These are phyloP conservation scores for Adelphocoris suturalis DNA, from an alignment of 2,888 invertebrate genomes.

Conservation along the genomic window DNA sequence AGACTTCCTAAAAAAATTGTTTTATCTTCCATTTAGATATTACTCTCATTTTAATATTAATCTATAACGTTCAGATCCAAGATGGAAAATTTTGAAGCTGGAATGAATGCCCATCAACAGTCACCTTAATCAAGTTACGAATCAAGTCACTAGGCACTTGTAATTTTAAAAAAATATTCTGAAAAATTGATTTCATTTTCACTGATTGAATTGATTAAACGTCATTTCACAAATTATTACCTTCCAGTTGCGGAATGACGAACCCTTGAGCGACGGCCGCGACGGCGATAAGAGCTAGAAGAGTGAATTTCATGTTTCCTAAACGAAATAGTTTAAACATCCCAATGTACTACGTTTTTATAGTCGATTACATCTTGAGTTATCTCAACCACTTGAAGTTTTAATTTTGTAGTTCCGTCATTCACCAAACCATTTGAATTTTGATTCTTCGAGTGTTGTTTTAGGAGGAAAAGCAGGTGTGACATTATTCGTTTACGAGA, in stretches of 20 bases:
- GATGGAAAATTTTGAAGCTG: too few relatives aligned
- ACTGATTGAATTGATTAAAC: too few relatives aligned
- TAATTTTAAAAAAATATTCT: too few relatives aligned
- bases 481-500: not conserved
- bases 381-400: not conserved
- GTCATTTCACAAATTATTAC: not conserved
- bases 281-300: conserved; percentile 44
- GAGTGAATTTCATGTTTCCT: conserved; percentile 22
- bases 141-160: too few relatives aligned
- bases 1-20: too few relatives aligned
- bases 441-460: not conserved
- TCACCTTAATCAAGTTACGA: too few relatives aligned
- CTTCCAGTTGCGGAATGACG: conserved; percentile 34
- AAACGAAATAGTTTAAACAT: not conserved
- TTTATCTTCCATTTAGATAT: too few relatives aligned
- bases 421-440: not conserved
- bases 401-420: not conserved
- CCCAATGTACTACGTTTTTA: not conserved
- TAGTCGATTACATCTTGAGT: not conserved
- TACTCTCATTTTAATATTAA: too few relatives aligned
- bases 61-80: too few relatives aligned
- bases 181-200: too few relatives aligned
- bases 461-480: not conserved
- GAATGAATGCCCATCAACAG: too few relatives aligned
- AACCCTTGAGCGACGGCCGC: conserved; percentile 46